Percentiles rank a stretch among this genome's conserved stretches.
Evolutionary conservation across 2,888 invertebrate genomes (phyloP).

Genomic region (Galeruca laticollis): DNA sequence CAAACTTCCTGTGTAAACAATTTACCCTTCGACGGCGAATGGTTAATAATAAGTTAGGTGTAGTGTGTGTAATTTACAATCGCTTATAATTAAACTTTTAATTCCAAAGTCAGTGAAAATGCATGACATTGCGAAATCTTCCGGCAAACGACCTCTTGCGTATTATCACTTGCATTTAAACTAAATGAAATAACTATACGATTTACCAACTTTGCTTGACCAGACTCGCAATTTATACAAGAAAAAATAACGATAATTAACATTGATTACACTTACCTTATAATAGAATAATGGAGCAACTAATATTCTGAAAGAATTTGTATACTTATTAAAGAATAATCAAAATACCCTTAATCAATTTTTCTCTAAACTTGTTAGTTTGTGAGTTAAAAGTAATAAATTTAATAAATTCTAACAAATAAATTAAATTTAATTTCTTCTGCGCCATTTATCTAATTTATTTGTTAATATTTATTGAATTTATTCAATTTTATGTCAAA

Average conservation of each 20-base stretch:
- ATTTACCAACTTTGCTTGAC: slow-evolving; percentile 21
- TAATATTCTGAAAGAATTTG: background rate
- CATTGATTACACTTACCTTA: slow-evolving; percentile 2
- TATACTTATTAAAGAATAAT: too few relatives aligned
- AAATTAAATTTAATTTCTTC: too few relatives aligned
- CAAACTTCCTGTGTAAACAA: background rate
- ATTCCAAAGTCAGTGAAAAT: slow-evolving; percentile 41
- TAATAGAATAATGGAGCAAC: background rate
- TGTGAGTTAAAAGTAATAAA: too few relatives aligned
- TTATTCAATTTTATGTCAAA: too few relatives aligned
- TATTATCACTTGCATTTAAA: slow-evolving; percentile 34
- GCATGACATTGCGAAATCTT: slow-evolving; percentile 38
- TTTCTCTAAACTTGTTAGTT: too few relatives aligned
- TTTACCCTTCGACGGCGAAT: background rate
- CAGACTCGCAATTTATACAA: slow-evolving; percentile 9
- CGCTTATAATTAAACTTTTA: slow-evolving; percentile 1
- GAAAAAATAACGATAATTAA: background rate
- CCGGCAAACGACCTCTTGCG: slow-evolving; percentile 36
- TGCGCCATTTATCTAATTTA: too few relatives aligned
- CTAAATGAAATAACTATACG: slow-evolving; percentile 30
- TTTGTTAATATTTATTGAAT: too few relatives aligned
- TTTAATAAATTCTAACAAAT: too few relatives aligned
- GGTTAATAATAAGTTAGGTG: slow-evolving; percentile 5
- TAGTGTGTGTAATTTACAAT: slow-evolving; percentile 3
- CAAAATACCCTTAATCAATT: too few relatives aligned